Evolutionary conservation across 2,888 invertebrate species (phyloP), one percentile per base, ranked within the genome.

Genomic region (Rotaria magnacalcarata): DNA sequence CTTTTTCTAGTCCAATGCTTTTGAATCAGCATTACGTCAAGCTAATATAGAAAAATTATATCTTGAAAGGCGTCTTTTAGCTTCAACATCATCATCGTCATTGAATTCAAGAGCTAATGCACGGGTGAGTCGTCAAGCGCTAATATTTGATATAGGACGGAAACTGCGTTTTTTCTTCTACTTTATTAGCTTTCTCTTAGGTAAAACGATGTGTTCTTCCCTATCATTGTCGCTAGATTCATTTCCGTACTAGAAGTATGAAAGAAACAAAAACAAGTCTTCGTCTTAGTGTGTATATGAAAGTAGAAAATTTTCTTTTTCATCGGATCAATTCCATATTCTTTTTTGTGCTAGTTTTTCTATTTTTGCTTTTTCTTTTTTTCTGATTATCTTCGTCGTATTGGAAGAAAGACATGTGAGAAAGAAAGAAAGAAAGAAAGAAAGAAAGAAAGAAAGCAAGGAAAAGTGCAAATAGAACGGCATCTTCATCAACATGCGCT

Each of bases 381-480:
- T 27, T 67, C 67, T 67, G 34, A 16, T 67, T 14, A 67, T 67
- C 34, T 34, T 34, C 34, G 14, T 34, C 34, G 34, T 67, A 67
- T 67, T 67, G 34, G 27, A 34, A 67, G 67, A 67, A 41, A 67
- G 67, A 67, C 67, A 67, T 67, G 67, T 67, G 67, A 67, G 67
- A 34, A 67, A 34, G 67, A 41, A 67, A 34, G 27, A 60, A n/a
- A 60, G 11, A 27, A 21, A 34, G 34, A 34, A 34, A 34, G 34
- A 5, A 67, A 34, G 27, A 27, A 21, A 34, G 34, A 34, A 34
- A 34, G 34, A 5, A 67, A 34, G 27, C n/a, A n/a, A n/a, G 34
- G 34, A 67, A 67, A 67, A 67, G 67, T 67, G 67, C 67, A 67
- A 67, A 67, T 67, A 67, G 34, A 67, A 67, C 34, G 67, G 34